Evolutionary conservation across 1,140 invertebrate species (phyloP).

Genomic region (Drosophila rufa): DNA sequence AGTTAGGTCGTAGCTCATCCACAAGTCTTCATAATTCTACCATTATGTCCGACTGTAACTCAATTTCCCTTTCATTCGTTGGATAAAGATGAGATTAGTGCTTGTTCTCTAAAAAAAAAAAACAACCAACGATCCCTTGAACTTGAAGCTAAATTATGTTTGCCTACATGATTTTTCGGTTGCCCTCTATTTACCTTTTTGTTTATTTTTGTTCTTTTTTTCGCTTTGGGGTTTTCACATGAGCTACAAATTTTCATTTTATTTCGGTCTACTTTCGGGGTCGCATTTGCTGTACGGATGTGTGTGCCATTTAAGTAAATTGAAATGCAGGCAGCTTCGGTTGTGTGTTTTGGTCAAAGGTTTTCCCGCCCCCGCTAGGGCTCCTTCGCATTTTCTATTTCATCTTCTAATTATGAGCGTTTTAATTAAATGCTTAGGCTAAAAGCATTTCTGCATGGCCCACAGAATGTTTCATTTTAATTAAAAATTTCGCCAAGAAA

Average conservation of each 20-base stretch:
- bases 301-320: constrained; percentile 62
- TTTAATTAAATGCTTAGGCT: constrained; percentile 63
- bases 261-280: constrained; percentile 13
- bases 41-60: constrained; percentile 5
- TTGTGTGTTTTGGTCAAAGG: constrained; percentile 35
- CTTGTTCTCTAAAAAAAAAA: constrained; percentile 15
- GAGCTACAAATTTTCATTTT: constrained; percentile 58
- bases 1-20: constrained; percentile 19
- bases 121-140: constrained; percentile 24
- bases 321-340: constrained; percentile 42
- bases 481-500: constrained; percentile 56
- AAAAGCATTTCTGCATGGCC: constrained; percentile 46
- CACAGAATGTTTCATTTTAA: constrained; percentile 56
- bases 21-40: background rate
- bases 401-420: constrained; percentile 68
- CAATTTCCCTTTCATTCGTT: constrained; percentile 52
- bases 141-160: constrained; percentile 60
- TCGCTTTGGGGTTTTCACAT: constrained; percentile 15
- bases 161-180: constrained; percentile 49
- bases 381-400: constrained; percentile 31
- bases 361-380: background rate
- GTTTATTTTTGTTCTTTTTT: background rate
- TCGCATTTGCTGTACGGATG: constrained; percentile 56
- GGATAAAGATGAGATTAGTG: constrained; percentile 61
- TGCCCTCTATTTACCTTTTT: constrained; percentile 27